Percentiles rank a stretch among this genome's conserved stretches.
These are phyloP conservation scores for Lycia hirtaria DNA, from an alignment of 2,888 invertebrate genomes.

Conservation along the genomic window DNA sequence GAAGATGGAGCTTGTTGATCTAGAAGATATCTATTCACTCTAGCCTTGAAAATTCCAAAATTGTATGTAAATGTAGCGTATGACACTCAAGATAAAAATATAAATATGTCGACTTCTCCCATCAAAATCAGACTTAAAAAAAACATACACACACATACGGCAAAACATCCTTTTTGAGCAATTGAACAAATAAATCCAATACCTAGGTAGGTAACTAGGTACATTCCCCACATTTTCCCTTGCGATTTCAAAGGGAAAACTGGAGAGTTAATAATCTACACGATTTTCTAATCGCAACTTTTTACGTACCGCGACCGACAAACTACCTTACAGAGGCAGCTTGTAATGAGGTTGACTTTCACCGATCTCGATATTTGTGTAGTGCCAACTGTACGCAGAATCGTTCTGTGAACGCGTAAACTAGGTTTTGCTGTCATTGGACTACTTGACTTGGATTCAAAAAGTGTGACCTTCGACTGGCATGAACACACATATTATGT, in stretches of 20 bases:
- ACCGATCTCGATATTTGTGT: constrained; percentile 60
- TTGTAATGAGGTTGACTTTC: constrained; percentile 53
- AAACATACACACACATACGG: too few relatives aligned
- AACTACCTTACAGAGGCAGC: constrained; percentile 8
- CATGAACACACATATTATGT: not conserved
- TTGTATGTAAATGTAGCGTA: too few relatives aligned
- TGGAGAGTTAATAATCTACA: constrained; percentile 35
- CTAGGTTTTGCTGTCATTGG: constrained; percentile 43
- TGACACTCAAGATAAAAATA: too few relatives aligned
- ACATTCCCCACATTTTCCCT: constrained; percentile 22
- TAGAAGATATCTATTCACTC: too few relatives aligned
- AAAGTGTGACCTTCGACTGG: not conserved
- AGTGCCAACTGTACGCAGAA: constrained; percentile 42
- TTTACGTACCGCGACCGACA: constrained; percentile 32
- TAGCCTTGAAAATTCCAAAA: too few relatives aligned
- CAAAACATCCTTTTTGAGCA: too few relatives aligned
- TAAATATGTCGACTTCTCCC: too few relatives aligned
- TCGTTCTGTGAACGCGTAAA: constrained; percentile 20
- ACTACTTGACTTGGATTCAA: not conserved
- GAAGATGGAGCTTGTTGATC: too few relatives aligned
- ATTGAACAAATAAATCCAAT: too few relatives aligned
- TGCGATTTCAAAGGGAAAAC: constrained; percentile 34
- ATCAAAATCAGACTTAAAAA: too few relatives aligned
- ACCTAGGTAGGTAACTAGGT: too few relatives aligned
- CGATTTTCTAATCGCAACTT: constrained; percentile 45